phyloP scores from a whole-genome alignment of 2,113 vertebrate genomes.

The Phodopus roborovskii region DNA sequence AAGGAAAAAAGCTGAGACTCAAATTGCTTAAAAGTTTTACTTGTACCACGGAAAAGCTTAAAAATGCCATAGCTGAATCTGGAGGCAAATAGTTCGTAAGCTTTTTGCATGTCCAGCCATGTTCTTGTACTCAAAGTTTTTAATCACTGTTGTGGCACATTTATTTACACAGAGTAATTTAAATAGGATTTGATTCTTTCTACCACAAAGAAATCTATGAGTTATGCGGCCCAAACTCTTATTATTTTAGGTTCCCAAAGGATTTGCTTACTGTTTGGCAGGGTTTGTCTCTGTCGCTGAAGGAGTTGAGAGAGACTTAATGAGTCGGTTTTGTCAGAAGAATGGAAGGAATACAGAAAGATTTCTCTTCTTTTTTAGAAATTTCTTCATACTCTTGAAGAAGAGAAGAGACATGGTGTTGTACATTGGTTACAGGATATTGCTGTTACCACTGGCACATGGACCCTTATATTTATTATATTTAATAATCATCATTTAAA shows the following conservation, averaged over 20 bases:
- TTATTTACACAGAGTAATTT: constrained; percentile 15
- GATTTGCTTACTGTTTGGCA: background rate
- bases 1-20: background rate
- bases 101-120: background rate
- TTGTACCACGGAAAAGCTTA: background rate
- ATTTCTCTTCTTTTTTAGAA: background rate
- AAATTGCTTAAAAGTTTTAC: constrained; percentile 8
- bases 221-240: background rate
- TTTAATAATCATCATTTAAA: background rate
- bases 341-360: background rate
- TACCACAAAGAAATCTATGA: background rate
- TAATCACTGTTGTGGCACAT: background rate
- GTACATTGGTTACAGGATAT: background rate
- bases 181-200: background rate
- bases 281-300: background rate
- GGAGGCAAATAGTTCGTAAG: background rate
- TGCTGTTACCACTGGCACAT: background rate
- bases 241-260: background rate
- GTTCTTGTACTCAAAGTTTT: constrained; percentile 4
- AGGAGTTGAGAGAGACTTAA: background rate
- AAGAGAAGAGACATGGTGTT: background rate
- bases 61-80: background rate
- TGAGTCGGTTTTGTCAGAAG: background rate
- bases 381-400: background rate
- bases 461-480: background rate